Conservation (phyloP, 2,113 vertebrate genomes). For the Ceyx margarethae region DNA sequence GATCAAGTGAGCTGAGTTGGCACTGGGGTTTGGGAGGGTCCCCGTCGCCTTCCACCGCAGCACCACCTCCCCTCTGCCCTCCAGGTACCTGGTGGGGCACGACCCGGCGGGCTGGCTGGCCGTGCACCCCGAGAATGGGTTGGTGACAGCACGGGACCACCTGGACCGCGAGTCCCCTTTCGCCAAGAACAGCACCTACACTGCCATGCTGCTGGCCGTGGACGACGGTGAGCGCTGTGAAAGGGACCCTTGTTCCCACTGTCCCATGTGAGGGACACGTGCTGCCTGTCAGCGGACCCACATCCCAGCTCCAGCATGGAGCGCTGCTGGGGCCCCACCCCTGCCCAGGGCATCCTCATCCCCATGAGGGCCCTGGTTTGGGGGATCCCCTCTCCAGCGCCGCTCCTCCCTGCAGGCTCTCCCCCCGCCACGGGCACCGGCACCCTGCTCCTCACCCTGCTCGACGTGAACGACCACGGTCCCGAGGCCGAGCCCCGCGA, state of each 20-base stretch:
- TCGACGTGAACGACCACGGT: constrained; percentile 75
- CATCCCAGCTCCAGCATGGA: neutral
- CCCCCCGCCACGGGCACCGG: constrained; percentile 74
- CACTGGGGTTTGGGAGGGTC: too few species aligned
- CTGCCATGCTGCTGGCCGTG: constrained; percentile 73
- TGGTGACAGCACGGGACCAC: constrained; percentile 62
- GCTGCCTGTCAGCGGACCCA: neutral
- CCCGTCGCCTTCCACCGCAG: accelerated
- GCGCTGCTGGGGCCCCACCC: neutral
- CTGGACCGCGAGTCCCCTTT: constrained; percentile 85
- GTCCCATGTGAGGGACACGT: neutral
- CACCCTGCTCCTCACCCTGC: constrained; percentile 72
- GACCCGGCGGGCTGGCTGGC: constrained; percentile 83
- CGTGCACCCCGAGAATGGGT: constrained; percentile 70
- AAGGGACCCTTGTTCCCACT: constrained; percentile 15
- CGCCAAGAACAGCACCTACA: constrained; percentile 77
- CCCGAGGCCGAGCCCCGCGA: constrained; percentile 65
- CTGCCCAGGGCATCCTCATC: accelerated
- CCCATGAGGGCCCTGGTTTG: neutral
- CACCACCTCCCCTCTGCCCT: neutral
- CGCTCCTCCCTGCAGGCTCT: constrained; percentile 26
- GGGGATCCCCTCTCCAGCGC: neutral
- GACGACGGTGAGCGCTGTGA: constrained; percentile 79
- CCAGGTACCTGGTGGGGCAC: constrained; percentile 79
- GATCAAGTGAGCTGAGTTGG: constrained; percentile 72